Percentiles rank a stretch among this genome's conserved stretches.
Conservation (phyloP, 1,140 invertebrate species). For the Nylanderia fulva region DNA sequence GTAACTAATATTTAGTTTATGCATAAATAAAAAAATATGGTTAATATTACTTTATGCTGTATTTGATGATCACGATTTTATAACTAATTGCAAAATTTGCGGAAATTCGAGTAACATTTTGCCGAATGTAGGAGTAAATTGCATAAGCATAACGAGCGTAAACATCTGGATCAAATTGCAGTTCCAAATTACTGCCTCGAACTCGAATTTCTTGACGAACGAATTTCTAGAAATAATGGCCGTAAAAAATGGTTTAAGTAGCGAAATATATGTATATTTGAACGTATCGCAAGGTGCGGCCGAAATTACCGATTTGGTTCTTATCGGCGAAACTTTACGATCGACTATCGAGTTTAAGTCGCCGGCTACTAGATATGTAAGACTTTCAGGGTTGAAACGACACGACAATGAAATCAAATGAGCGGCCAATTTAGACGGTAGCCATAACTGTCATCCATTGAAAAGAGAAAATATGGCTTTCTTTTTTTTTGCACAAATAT, state of each 20-base stretch:
- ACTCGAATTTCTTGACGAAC: constrained; percentile 15
- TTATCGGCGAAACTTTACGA: constrained; percentile 42
- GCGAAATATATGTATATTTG: not conserved
- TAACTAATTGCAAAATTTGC: not conserved
- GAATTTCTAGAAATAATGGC: too few species aligned
- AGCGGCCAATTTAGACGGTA: not conserved
- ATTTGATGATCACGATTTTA: not conserved
- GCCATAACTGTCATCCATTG: not conserved
- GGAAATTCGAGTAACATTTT: not conserved
- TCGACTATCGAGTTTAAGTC: constrained; percentile 13
- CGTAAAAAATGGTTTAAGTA: not conserved
- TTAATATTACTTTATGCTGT: not conserved
- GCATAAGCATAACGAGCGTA: not conserved
- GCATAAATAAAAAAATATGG: too few species aligned
- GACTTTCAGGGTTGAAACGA: constrained; percentile 1
- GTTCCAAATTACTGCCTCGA: not conserved
- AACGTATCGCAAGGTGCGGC: not conserved
- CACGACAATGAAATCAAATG: not conserved
- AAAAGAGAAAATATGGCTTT: not conserved
- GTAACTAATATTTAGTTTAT: too few species aligned
- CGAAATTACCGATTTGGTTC: not conserved
- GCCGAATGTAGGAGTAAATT: not conserved
- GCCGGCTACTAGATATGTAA: constrained; percentile 3
- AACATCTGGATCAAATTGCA: not conserved
- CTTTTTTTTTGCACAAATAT: not conserved